Base-by-base conservation (phyloP, 2,797 vertebrate species). In the Nothura maculosa region DNA sequence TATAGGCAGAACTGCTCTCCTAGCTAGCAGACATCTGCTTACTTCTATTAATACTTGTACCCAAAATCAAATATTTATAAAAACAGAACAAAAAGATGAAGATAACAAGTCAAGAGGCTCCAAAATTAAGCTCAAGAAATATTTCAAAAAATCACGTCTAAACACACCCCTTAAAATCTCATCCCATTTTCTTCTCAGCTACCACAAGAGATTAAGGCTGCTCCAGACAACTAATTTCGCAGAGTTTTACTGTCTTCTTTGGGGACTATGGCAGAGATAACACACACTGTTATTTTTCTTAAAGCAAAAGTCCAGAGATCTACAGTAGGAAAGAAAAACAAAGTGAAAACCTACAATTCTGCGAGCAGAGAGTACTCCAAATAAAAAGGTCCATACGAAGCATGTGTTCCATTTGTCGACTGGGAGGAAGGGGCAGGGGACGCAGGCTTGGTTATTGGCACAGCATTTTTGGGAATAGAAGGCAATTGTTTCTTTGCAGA, bases 301-400 rank as follows among this genome's bases (percentile, higher is more conserved):
- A 22, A 80, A 90, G 68, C 27, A 47, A 57, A 96, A 87, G 92
- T 25, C 77, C 24, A 85, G 36, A 38, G 47, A 74, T 40, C 21
- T 36, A 83, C 75, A 73, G 45, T 6, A 8, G 36, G 58, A 42
- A 45, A 21, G 42, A 22, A 24, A 24, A 48, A 54, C 80, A 83
- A 25, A 32, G 14, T 6, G 9, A 77, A 85, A 95, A 99, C 99
- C 93, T 97, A 99, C 99, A 99, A 99, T 96, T 99, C 99, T 48
- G 99, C 99, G 57, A 99, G 98, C 55, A 99, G 98, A 6, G 99
- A 99, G 96, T 99, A 99, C 92, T 99, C 99, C 97, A 99, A 95
- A 97, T 99, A 99, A 97, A 99, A 99, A 61, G 99, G 99, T 21
- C 99, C 99, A 0, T 99, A 99, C 25, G 99, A 99, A 57, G 99